Evolutionary conservation across 2,113 vertebrate genomes (phyloP), one percentile per base, ranked within the genome.

Genomic region (Solenodon paradoxus): DNA sequence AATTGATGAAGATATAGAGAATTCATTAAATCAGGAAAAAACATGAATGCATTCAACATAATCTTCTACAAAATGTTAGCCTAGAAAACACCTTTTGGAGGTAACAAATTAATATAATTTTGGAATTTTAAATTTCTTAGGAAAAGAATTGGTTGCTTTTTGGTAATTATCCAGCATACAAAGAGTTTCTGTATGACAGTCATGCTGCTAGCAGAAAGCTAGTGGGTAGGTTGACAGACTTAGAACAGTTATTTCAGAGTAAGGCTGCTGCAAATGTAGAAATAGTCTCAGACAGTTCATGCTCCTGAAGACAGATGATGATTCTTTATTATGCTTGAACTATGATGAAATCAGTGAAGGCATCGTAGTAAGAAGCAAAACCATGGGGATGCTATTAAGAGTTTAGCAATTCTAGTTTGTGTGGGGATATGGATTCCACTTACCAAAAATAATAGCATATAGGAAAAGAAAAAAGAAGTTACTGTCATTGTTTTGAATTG

Each of bases 311-410:
- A 96, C 91, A 96, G 93, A 90, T 85, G 83, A 84, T 77, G 75
- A 88, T 94, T 94, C 30, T 32, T 97, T 96, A 89, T 96, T 95
- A 85, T 96, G 90, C 87, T 95, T 96, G 84, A 95, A 93, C 87
- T 92, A 77, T 93, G 92, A 96, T 95, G 90, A 96, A 95, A 71
- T 96, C 89, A 59, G 51, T 72, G 32, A 92, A 95, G 88, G 77
- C 90, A 74, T 79, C 16, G 0, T 64, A 90, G 83, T 69, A 93
- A 78, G 90, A 88, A 90, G 71, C 15, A 74, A 95, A 96, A 82
- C 95, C 90, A 75, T 94, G 83, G 97, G 95, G 96, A 91, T 96
- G 87, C 95, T 97, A 93, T 97, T 95, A 97, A 92, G 79, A 95
- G 87, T 92, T 93, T 80, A 95, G 66, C 84, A 96, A 92, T 96